Evolutionary conservation across 2,888 invertebrate genomes (phyloP), one percentile per base, ranked within the genome.

Genomic region (Geotrupes spiniger): DNA sequence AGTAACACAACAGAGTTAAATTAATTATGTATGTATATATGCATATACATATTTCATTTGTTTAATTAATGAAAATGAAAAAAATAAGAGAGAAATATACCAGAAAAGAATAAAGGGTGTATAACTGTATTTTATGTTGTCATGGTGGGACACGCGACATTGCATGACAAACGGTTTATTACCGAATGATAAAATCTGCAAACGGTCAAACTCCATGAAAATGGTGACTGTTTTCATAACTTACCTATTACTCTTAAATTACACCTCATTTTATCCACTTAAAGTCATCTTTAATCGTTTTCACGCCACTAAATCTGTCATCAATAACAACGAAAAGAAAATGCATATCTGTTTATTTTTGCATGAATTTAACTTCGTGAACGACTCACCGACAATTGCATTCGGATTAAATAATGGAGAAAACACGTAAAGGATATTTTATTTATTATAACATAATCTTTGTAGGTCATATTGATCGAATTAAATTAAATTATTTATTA

Each of bases 61-160:
- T 69, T 68, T 67, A 68, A 69, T 68, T 69, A 68, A 69, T 67
- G 66, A 64, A 67, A 64, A 63, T 61, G 60, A 62, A 63, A 65
- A 64, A 36, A 41, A 38, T 21, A 38, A 26, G 26, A 29, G 62
- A 52, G 59, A 60, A 62, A 60, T 60, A 62, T 56, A 62, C 43
- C 52, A 62, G 60, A 64, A 64, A 64, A 65, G 62, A 64, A 63
- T 62, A 64, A 63, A 64, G 61, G 62, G 60, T 60, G 63, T 66
- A 65, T 61, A 66, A 64, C 64, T 68, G 69, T 69, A 70, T 69
- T 70, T 69, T 70, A 69, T 68, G 64, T 68, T 70, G 70, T 70
- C 70, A 70, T 68, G 65, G 63, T 63, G 54, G 61, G 62, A 63
- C 71, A 71, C 70, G 71, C 71, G 62, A 71, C 63, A 61, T 71